Conservation (phyloP, 2,888 invertebrate genomes). For the Herminia tarsipennalis region DNA sequence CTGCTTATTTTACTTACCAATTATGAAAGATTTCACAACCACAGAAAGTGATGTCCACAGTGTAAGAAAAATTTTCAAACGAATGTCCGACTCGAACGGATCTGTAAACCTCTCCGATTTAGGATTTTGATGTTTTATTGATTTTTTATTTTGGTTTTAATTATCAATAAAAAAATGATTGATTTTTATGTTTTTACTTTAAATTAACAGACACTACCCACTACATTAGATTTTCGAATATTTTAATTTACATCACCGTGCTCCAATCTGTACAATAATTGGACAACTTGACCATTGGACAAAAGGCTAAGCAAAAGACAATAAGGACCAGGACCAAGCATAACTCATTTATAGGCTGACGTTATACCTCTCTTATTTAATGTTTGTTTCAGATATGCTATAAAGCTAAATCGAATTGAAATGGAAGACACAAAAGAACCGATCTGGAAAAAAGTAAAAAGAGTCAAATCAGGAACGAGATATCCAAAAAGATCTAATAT, state of each 20-base stretch:
- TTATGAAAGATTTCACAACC: slow-evolving; percentile 46
- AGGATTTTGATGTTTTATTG: slow-evolving; percentile 56
- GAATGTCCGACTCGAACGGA: slow-evolving; percentile 12
- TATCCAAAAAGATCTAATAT: slow-evolving; percentile 41
- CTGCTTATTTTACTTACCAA: slow-evolving; percentile 54
- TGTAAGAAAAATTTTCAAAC: not conserved
- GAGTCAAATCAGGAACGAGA: slow-evolving; percentile 29
- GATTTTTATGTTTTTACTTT: not conserved
- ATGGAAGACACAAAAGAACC: slow-evolving; percentile 35
- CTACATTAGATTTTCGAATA: too few relatives aligned
- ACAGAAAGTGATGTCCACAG: not conserved
- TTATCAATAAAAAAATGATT: slow-evolving; percentile 16
- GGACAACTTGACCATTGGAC: too few relatives aligned
- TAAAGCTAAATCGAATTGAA: slow-evolving; percentile 17
- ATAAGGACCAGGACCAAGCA: too few relatives aligned
- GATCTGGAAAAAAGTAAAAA: slow-evolving; percentile 18
- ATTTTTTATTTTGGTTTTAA: slow-evolving; percentile 2
- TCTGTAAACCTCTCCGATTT: slow-evolving; percentile 59
- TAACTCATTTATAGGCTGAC: not conserved
- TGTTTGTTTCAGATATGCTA: slow-evolving; percentile 33
- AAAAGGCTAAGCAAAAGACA: too few relatives aligned
- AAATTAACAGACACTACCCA: too few relatives aligned
- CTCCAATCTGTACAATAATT: too few relatives aligned
- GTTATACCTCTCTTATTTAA: slow-evolving; percentile 15
- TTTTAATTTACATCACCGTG: too few relatives aligned